Base-by-base conservation (phyloP, 2,888 invertebrate genomes). In the Branchellion lobata region DNA sequence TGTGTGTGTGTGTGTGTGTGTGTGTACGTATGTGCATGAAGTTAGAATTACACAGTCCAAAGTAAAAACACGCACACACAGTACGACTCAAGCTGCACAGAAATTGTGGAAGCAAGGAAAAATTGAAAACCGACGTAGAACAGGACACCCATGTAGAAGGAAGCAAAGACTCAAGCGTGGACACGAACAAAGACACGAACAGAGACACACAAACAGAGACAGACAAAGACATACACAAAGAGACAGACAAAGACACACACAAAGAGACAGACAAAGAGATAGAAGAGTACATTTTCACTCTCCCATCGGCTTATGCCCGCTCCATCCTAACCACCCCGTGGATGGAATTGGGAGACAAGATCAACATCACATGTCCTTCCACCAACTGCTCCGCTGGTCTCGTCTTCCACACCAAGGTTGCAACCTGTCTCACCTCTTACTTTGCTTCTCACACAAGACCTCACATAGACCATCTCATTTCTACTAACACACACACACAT, bases 291-390 rank as follows among this genome's bases (percentile, higher is more conserved):
- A 85, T 86, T 75, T 87, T 89, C 81, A 84, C 86, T 57, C 84
- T 89, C 82, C 89, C 89, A 0, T 88, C 88, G 82, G 88, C 88
- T 57, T 89, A 88, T 83, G 89, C 88, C 18, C 82, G 89, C n/a
- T 89, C 89, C n/a, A 89, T 89, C 73, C 85, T 90, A 34, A 89
- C 89, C 0, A 86, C 87, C 14, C 89, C 89, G 18, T 89, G 89
- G 89, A 86, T 89, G 33, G 89, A 90, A 81, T 84, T 90, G 40
- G 89, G 89, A 1, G 89, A 89, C 80, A 88, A 88, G 81, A 86
- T 89, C 51, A 84, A 83, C 53, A 85, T 89, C 72, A 84, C 83
- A 1, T 89, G 89, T 82, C 84, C 85, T 47, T 86, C 87, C 81
- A 88, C 88, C 1, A 87, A 87, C 73, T 87, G 85, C 82, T 84